Base-by-base conservation (phyloP, 2,113 vertebrate species). In the Trogon surrucura region DNA sequence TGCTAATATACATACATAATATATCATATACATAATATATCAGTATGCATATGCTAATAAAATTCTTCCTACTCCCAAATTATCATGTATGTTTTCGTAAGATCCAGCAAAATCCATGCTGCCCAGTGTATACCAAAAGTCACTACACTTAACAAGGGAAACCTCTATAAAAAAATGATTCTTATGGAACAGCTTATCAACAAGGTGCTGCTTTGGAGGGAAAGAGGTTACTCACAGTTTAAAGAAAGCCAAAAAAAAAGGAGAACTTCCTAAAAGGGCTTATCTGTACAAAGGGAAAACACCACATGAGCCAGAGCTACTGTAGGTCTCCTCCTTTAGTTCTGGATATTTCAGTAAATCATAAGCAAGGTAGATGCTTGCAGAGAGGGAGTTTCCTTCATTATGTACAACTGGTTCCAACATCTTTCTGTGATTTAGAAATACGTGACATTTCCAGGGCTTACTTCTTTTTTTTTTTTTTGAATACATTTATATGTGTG, bases 401-500 rank as follows among this genome's bases (percentile, higher is more conserved):
- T 20, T 66, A 27, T 12, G 5, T 16, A 83, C 29, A 72, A 78
- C 13, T 29, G 54, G 8, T 67, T n/a, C 62, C 81, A 88, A 50
- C 20, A 3, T 21, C 6, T 71, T 34, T 74, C 53, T 25, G 2
- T 57, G 26, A 20, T 6, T 5, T 34, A 74, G 36, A 56, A 91
- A 50, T 5, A 50, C 26, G 27, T 2, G 2, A 61, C 8, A 38
- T 54, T 72, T 87, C 17, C 26, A 21, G 27, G 22, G 7, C 4
- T 67, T 16, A 5, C 12, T 22, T 26, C 10, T 36, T 57, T 88
- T 21, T 15, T 26, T 41, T 30, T 36, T 16, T 70, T 48, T 54
- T 18, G 4, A 36, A 60, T 60, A 56, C 0, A 64, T 64, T 64
- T 36, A 58, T 9, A 8, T 1, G 1, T 4, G 1, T 73, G 5